Percentiles rank a stretch among this genome's conserved stretches.
phyloP scores from a whole-genome alignment of 1,140 invertebrate species.

The Neelides sp. region DNA sequence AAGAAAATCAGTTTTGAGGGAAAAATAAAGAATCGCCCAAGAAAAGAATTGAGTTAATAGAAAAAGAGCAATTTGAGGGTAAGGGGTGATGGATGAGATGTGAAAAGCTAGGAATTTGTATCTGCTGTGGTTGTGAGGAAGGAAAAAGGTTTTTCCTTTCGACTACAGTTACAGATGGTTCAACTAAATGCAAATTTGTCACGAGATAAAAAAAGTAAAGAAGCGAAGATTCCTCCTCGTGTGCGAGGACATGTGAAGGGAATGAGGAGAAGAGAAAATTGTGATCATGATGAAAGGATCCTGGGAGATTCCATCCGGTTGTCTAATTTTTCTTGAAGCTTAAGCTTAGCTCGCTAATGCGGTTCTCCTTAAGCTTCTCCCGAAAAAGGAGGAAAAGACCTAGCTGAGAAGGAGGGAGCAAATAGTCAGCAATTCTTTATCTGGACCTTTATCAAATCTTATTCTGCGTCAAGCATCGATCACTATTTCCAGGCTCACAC shows the following conservation, averaged over 20 bases:
- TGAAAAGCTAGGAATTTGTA: no score
- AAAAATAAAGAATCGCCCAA: no score
- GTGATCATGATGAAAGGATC: conserved; percentile 28
- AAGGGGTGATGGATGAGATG: no score
- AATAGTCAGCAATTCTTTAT: conserved; percentile 31
- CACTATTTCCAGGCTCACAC: conserved; percentile 24
- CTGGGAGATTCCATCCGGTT: conserved; percentile 15
- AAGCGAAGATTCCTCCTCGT: conserved; percentile 5
- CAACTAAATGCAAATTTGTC: conserved; percentile 12
- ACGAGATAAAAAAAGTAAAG: conserved; percentile 10
- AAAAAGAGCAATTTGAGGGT: no score
- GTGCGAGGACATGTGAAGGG: conserved; percentile 4
- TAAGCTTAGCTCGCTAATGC: no score
- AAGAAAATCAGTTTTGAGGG: no score
- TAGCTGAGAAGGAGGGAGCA: conserved; percentile 14
- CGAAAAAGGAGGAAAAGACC: no score
- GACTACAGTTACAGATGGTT: not conserved
- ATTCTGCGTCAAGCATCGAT: conserved; percentile 27
- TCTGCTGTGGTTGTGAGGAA: no score
- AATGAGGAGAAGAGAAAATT: conserved; percentile 15
- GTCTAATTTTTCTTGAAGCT: conserved; percentile 28
- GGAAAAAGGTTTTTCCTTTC: no score
- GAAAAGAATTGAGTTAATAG: no score
- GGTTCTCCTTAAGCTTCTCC: not conserved
- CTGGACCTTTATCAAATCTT: conserved; percentile 28